These are phyloP conservation scores for Ptychadena robeensis DNA, from an alignment of 2,797 vertebrate genomes.

Conservation along the genomic window DNA sequence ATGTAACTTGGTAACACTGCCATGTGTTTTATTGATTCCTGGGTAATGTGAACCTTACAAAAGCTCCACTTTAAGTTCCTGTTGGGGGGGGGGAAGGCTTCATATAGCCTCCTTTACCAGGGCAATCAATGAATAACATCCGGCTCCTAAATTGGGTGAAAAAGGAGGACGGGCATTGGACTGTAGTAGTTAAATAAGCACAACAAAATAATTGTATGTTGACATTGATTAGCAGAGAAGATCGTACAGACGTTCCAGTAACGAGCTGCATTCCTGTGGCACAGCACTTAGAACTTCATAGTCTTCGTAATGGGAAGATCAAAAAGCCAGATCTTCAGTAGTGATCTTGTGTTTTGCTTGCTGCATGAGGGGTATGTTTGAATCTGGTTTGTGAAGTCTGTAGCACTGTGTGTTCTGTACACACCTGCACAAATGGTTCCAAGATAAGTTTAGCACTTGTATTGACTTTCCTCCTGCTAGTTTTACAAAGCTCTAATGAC, in stretches of 20 bases:
- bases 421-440: background rate
- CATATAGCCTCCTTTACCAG: no score
- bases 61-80: no score
- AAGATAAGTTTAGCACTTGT: background rate
- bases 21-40: no score
- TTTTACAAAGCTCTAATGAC: no score
- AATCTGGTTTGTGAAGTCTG: background rate
- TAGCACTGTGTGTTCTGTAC: background rate
- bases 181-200: background rate
- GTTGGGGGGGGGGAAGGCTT: no score
- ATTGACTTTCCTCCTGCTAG: background rate
- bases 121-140: no score
- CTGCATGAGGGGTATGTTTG: background rate
- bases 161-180: no score
- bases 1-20: no score
- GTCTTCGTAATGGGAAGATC: background rate
- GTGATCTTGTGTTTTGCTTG: slow-evolving; percentile 10
- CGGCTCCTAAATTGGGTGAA: no score
- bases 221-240: background rate
- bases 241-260: background rate
- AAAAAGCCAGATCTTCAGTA: background rate
- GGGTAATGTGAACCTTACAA: no score
- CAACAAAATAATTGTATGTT: background rate
- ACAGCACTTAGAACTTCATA: background rate
- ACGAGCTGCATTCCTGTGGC: background rate